Evolutionary conservation across 2,797 vertebrate genomes (phyloP).

Genomic region (Hippoglossus hippoglossus): DNA sequence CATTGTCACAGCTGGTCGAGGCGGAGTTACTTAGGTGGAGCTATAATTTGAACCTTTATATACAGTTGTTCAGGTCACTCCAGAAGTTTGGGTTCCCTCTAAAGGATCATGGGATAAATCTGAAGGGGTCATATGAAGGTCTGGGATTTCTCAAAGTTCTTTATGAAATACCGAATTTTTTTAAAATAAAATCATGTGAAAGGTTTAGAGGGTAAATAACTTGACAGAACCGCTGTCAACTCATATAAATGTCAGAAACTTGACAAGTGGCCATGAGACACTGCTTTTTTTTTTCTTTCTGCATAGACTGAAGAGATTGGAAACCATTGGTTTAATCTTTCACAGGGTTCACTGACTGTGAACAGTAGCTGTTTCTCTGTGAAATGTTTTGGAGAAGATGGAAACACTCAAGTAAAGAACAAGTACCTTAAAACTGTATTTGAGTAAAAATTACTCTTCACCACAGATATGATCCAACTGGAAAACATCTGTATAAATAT

Average conservation of each 20-base stretch:
- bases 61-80: background rate
- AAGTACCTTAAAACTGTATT: no score
- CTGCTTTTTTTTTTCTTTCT: no score
- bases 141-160: background rate
- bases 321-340: background rate
- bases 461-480: background rate
- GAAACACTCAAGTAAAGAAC: no score
- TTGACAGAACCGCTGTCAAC: background rate
- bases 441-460: no score
- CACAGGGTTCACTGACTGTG: no score
- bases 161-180: background rate
- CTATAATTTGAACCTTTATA: no score
- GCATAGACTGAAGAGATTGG: background rate
- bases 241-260: background rate
- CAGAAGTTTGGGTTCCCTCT: background rate
- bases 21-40: no score
- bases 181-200: background rate
- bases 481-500: conserved; percentile 1
- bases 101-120: background rate
- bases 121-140: background rate
- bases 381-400: no score
- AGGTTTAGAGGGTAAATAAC: background rate
- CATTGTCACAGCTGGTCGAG: background rate
- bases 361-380: background rate
- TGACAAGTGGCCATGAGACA: background rate